Evolutionary conservation across 2,797 vertebrate species (phyloP).

Genomic region (Fratercula arctica): DNA sequence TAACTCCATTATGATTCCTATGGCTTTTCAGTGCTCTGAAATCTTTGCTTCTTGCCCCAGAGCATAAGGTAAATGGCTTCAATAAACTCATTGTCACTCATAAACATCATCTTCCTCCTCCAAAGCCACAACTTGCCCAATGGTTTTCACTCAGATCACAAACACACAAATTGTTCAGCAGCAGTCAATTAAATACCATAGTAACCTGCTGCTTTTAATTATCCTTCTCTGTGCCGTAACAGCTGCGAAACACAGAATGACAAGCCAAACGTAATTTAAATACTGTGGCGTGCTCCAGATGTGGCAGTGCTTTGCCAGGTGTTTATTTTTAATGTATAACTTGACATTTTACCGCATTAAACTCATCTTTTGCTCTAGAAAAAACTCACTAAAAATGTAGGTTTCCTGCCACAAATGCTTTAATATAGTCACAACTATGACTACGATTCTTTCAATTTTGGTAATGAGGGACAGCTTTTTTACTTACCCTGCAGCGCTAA

Average conservation of each 20-base stretch:
- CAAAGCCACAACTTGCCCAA: conserved; percentile 36
- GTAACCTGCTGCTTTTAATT: conserved; percentile 77
- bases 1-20: not conserved
- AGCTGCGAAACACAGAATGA: conserved; percentile 66
- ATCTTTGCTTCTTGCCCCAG: not conserved
- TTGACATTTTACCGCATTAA: conserved; percentile 13
- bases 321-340: conserved; percentile 62
- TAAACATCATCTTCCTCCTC: not conserved
- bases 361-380: not conserved
- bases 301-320: conserved; percentile 68
- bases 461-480: not conserved
- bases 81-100: conserved; percentile 11
- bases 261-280: conserved; percentile 74
- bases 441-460: not conserved
- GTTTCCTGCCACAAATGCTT: not conserved
- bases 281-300: conserved; percentile 69
- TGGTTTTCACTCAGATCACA: conserved; percentile 45
- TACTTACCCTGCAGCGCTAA: not conserved
- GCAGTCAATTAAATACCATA: conserved; percentile 71
- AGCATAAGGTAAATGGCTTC: not conserved
- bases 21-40: not conserved
- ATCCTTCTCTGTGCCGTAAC: conserved; percentile 40
- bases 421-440: not conserved
- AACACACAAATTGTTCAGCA: conserved; percentile 70
- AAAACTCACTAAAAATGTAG: not conserved